These are phyloP conservation scores for Idaea aversata DNA, from an alignment of 2,888 invertebrate genomes.

Conservation along the genomic window DNA sequence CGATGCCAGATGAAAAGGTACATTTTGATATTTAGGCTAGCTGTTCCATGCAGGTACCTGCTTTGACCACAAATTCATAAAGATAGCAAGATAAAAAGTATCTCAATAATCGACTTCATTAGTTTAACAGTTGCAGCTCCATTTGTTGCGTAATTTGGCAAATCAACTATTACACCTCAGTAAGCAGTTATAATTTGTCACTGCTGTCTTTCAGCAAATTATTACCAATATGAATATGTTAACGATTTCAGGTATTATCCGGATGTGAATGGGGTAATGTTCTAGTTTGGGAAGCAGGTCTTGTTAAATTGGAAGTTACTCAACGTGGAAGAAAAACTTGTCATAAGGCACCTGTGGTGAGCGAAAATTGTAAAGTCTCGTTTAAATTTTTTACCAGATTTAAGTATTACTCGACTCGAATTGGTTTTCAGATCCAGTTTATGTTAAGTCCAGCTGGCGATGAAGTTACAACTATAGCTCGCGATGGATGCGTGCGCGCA, in stretches of 20 bases:
- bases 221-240: not conserved
- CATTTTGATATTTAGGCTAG: constrained; percentile 7
- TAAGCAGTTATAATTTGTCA: too few species aligned
- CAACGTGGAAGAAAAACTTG: constrained; percentile 86
- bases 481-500: constrained; percentile 88
- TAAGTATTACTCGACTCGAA: not conserved
- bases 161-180: too few species aligned
- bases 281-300: constrained; percentile 93
- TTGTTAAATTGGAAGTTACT: constrained; percentile 91
- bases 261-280: constrained; percentile 96
- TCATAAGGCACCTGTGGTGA: constrained; percentile 86
- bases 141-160: not conserved
- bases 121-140: not conserved
- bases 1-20: constrained; percentile 94
- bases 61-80: too few species aligned
- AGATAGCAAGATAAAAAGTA: too few species aligned
- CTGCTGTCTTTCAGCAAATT: too few species aligned
- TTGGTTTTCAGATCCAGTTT: constrained; percentile 58
- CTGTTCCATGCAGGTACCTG: too few species aligned
- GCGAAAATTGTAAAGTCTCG: constrained; percentile 15
- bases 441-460: constrained; percentile 69
- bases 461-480: constrained; percentile 77
- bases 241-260: constrained; percentile 83
- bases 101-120: too few species aligned
- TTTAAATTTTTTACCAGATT: not conserved